Evolutionary conservation across 1,140 invertebrate species (phyloP), one percentile per base, ranked within the genome.

Genomic region (Sinella curviseta): DNA sequence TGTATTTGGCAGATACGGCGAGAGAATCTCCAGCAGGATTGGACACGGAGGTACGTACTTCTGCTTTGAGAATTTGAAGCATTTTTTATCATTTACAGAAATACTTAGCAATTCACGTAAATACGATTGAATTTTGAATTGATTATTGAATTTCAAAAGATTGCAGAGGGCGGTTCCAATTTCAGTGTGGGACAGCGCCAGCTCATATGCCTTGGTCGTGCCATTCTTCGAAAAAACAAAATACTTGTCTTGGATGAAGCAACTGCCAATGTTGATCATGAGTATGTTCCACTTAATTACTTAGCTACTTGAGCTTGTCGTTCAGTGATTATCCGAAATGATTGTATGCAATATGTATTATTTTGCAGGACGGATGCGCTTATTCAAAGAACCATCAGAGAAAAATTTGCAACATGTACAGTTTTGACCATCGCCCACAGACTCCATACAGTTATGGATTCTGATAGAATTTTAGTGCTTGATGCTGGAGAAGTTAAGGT

Each of bases 341-440:
- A n/a, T n/a, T n/a, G n/a, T n/a, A n/a, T n/a, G n/a, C n/a, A n/a
- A n/a, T n/a, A n/a, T n/a, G n/a, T n/a, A n/a, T 35, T 67, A 0
- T 34, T 17, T 77, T 86, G 76, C 86, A 83, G 85, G 85, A 85
- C 92, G n/a, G 92, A 94, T 86, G 89, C 89, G 39, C 84, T 93
- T 2, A 94, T 94, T 75, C 93, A 94, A 84, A 89, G 89, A 78
- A 93, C 93, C 0, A 94, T 94, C 39, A 88, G 92, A 36, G 87
- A 87, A 0, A 93, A 93, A 81, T 95, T 95, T 83, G 87, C 87
- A 0, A 86, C 90, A 1, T 95, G 93, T 84, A 95, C 94, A 0
- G 93, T 95, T 0, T 84, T 95, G 16, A 96, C 94, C 0, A 94
- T 96, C 35, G 94, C 94, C 2, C 94, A 95, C 88, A 89, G 75